These are phyloP conservation scores for Cinclus cinclus DNA, from an alignment of 2,113 vertebrate species.

Conservation along the genomic window DNA sequence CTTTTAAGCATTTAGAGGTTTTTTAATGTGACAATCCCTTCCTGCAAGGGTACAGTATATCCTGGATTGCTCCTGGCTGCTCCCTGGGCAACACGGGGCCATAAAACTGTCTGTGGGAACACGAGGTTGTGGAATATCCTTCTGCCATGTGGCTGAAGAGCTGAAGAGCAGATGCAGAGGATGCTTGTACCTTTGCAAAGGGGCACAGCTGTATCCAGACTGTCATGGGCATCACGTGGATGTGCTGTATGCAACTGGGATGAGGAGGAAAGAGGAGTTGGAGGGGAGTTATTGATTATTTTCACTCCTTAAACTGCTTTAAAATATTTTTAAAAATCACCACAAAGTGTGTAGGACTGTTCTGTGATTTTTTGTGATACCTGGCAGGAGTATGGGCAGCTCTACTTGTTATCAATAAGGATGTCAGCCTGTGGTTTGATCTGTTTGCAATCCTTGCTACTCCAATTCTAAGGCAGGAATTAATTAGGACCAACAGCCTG, in stretches of 20 bases:
- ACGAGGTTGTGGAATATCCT: background rate
- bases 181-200: background rate
- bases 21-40: slow-evolving; percentile 54
- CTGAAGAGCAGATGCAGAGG: background rate
- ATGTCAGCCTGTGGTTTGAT: background rate
- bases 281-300: background rate
- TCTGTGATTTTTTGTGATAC: background rate
- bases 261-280: background rate
- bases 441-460: background rate
- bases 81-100: background rate
- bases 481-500: background rate
- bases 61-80: background rate
- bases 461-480: background rate
- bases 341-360: fast-evolving
- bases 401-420: background rate
- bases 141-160: background rate
- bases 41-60: background rate
- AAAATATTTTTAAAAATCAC: background rate
- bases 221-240: fast-evolving
- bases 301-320: background rate
- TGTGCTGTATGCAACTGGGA: fast-evolving
- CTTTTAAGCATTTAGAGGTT: slow-evolving; percentile 62
- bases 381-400: background rate
- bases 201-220: background rate
- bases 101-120: background rate